phyloP scores from a whole-genome alignment of 1,140 invertebrate species.

The Leguminivora glycinivorella region DNA sequence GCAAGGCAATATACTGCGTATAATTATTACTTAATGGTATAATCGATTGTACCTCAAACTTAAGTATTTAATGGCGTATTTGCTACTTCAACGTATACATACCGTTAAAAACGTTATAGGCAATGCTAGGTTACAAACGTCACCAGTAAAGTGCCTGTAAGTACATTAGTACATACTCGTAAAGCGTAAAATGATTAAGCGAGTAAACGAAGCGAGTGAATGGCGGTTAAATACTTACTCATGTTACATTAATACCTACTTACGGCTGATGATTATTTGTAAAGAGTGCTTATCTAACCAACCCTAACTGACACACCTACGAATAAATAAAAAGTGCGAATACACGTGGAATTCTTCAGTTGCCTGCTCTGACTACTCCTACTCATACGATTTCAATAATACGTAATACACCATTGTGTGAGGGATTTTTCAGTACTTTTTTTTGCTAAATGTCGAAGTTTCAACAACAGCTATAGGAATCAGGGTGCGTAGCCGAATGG shows the following conservation, averaged over 20 bases:
- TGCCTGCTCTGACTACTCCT: too few species aligned
- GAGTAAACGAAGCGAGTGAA: conserved; percentile 10
- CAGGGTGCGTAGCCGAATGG: too few species aligned
- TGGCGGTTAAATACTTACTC: neutral
- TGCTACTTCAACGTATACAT: conserved; percentile 21
- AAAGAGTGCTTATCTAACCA: neutral
- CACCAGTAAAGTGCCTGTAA: neutral
- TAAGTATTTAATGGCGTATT: conserved; percentile 31
- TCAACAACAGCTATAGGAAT: too few species aligned
- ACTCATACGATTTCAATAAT: too few species aligned
- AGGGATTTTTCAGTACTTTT: too few species aligned
- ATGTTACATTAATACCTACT: neutral
- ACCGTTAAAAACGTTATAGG: conserved; percentile 30
- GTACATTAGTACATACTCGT: neutral
- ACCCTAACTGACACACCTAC: neutral
- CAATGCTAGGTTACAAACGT: conserved; percentile 17
- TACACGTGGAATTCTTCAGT: too few species aligned
- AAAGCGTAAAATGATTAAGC: neutral
- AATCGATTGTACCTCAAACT: conserved; percentile 40
- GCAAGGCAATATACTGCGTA: conserved; percentile 46
- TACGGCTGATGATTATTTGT: neutral
- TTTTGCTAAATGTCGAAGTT: too few species aligned
- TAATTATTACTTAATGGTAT: conserved; percentile 56
- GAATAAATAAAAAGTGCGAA: too few species aligned
- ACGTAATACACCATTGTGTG: too few species aligned